Base-by-base conservation (phyloP, 2,888 invertebrate genomes). In the Drosophila mulleri region DNA sequence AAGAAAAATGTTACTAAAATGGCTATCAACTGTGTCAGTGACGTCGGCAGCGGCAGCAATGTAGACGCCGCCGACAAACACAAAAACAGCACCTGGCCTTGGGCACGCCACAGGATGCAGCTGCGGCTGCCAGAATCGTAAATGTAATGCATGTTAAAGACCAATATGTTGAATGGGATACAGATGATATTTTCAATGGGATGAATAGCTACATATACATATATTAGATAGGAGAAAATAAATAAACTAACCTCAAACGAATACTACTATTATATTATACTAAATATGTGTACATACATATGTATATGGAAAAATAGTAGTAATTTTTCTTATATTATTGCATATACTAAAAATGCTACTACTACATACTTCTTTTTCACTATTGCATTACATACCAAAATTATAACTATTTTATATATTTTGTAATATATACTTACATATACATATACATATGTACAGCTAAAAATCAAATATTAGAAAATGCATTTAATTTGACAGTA, bases 1-100 rank as follows among this genome's bases (percentile, higher is more conserved):
- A 72, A 72, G 64, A 62, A 72, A 62, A 71, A 65, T 62, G 67
- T 56, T 72, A 74, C 67, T 64, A 47, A 75, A 86, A 81, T 79
- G 67, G 62, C 76, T 72, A 71, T 79, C 59, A 68, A 72, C 58
- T 54, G 54, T 54, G 54, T 41, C 54, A 54, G 54, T 7, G 39
- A 71, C 62, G 50, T 26, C 56, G 39, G 45, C 42, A 39, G 1
- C 42, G 12, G 44, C 75, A 18, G 39, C 59, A 37, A 32, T 53
- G 53, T 32, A 48, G 47, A 57, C 58, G 53, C 23, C 54, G 61
- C 45, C 61, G 12, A 45, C 54, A 42, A 42, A 42, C 14, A 60
- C 44, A 60, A 29, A 63, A 29, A 37, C 66, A 57, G 57, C 75
- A 75, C 63, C 77, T 75, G 77, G 77, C 77, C 72, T 76, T 67